Evolutionary conservation across 2,797 vertebrate genomes (phyloP).

Genomic region (Danio kyathit): DNA sequence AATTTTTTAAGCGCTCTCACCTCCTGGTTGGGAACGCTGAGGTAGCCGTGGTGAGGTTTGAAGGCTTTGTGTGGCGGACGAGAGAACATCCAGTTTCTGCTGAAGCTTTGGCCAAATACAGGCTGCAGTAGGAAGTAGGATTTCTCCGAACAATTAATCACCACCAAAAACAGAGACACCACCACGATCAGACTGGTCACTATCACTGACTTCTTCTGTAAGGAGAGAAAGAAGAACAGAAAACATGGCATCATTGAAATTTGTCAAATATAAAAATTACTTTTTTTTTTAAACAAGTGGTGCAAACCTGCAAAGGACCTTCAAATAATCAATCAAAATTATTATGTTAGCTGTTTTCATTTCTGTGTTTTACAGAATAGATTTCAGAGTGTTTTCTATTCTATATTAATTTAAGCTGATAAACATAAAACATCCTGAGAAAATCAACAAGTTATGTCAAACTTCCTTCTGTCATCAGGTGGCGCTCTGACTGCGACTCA

Average conservation of each 20-base stretch:
- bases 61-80: constrained; percentile 81
- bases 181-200: constrained; percentile 84
- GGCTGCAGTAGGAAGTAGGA: constrained; percentile 86
- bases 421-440: too few relatives aligned
- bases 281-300: too few relatives aligned
- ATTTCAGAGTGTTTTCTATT: too few relatives aligned
- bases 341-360: not conserved
- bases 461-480: too few relatives aligned
- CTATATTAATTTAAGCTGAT: too few relatives aligned
- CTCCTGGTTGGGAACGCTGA: constrained; percentile 91
- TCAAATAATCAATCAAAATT: not conserved
- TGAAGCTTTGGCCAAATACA: constrained; percentile 85
- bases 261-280: too few relatives aligned
- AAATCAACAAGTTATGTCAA: too few relatives aligned
- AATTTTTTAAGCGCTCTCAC: constrained; percentile 76
- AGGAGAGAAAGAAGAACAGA: constrained; percentile 26
- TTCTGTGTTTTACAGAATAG: not conserved
- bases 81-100: constrained; percentile 85
- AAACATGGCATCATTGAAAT: constrained; percentile 13
- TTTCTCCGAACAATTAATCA: constrained; percentile 87
- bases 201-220: constrained; percentile 88
- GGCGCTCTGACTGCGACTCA: too few relatives aligned
- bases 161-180: constrained; percentile 88
- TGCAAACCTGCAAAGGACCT: not conserved
- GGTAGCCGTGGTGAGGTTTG: constrained; percentile 89